These are phyloP conservation scores for Epinotia ramella DNA, from an alignment of 2,888 invertebrate genomes.

Conservation along the genomic window DNA sequence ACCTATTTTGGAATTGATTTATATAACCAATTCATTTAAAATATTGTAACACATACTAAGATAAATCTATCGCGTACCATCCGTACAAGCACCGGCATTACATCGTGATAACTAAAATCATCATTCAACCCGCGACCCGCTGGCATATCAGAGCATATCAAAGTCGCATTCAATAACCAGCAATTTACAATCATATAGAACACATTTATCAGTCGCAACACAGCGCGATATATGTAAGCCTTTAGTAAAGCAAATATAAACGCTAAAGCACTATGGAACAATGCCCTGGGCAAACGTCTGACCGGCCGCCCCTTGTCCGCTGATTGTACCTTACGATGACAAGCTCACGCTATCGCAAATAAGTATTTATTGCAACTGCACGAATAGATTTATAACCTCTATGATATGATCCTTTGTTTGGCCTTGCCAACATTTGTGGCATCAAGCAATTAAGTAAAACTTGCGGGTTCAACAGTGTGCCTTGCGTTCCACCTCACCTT, in stretches of 20 bases:
- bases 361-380: constrained; percentile 80
- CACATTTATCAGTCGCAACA: constrained; percentile 63
- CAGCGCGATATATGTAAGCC: constrained; percentile 51
- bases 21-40: constrained; percentile 27
- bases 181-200: constrained; percentile 68
- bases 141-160: constrained; percentile 51
- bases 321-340: constrained; percentile 84
- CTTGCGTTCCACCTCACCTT: not conserved
- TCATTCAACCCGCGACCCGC: constrained; percentile 48
- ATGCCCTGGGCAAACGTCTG: constrained; percentile 69
- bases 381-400: constrained; percentile 57
- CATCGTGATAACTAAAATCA: constrained; percentile 49
- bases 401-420: constrained; percentile 48
- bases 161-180: constrained; percentile 62
- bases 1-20: not conserved
- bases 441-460: constrained; percentile 24
- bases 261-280: constrained; percentile 68
- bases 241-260: constrained; percentile 60
- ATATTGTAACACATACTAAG: constrained; percentile 22
- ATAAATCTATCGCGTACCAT: constrained; percentile 36
- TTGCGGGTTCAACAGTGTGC: not conserved
- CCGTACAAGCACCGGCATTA: constrained; percentile 41
- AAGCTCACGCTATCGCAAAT: constrained; percentile 78
- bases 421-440: constrained; percentile 20
- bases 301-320: constrained; percentile 67